Conservation (phyloP, 2,797 vertebrate genomes). For the Coreius guichenoti region DNA sequence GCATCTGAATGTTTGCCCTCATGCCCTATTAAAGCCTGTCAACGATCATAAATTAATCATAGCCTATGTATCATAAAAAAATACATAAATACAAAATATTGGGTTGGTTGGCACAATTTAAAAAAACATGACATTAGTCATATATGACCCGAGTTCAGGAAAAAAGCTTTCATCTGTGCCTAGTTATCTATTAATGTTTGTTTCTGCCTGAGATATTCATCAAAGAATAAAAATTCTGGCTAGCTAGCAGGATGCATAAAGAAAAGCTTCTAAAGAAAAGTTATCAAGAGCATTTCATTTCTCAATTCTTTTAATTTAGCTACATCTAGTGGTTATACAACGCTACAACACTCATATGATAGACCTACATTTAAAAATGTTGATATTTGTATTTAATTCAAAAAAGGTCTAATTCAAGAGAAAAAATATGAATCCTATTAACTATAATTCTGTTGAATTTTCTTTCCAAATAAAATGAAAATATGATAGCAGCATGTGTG, state of each 20-base stretch:
- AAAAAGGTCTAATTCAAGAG: not conserved
- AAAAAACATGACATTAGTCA: not conserved
- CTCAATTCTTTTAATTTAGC: not conserved
- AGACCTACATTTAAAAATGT: not conserved
- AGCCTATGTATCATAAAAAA: not conserved
- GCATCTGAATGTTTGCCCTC: not conserved
- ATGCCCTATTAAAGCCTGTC: not conserved
- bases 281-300: not conserved
- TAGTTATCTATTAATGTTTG: not conserved
- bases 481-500: not conserved
- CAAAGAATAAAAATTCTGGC: not conserved
- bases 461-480: not conserved
- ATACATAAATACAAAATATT: not conserved
- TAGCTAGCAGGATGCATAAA: no score
- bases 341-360: not conserved
- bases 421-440: not conserved
- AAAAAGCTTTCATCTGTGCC: not conserved
- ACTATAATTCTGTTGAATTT: not conserved
- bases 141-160: not conserved
- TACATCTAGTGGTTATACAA: slow-evolving; percentile 8
- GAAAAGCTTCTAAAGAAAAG: not conserved
- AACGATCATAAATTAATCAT: not conserved
- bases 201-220: not conserved
- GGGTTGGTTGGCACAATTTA: not conserved
- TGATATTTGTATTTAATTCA: not conserved